Conservation (phyloP, 1,140 invertebrate species). For the Cotesia typhae region DNA sequence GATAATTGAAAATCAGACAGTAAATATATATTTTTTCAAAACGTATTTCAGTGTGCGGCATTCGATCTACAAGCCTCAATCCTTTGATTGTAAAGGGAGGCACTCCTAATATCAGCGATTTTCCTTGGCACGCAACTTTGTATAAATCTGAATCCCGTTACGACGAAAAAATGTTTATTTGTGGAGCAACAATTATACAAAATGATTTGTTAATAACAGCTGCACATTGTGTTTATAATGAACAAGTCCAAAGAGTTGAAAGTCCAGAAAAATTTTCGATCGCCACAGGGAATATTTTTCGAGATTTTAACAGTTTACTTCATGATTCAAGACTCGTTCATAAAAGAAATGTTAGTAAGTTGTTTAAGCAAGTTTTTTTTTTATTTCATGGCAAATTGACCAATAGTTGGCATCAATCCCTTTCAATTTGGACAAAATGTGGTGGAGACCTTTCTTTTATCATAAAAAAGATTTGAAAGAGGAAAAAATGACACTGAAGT, state of each 20-base stretch:
- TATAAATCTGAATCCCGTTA: constrained; percentile 40
- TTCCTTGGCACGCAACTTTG: constrained; percentile 62
- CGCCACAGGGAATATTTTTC: constrained; percentile 54
- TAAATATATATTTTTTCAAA: constrained; percentile 36
- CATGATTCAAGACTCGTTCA: constrained; percentile 48
- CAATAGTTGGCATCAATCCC: too few relatives aligned
- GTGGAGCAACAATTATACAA: constrained; percentile 59
- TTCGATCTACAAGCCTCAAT: constrained; percentile 14
- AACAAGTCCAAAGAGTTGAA: constrained; percentile 30
- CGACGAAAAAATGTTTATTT: constrained; percentile 51
- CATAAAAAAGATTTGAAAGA: too few relatives aligned
- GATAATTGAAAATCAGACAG: not conserved
- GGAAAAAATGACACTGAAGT: too few relatives aligned
- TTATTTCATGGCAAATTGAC: too few relatives aligned
- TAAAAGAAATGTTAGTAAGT: constrained; percentile 43
- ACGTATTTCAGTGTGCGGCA: constrained; percentile 56
- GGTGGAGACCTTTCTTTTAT: too few relatives aligned
- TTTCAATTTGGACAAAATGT: too few relatives aligned
- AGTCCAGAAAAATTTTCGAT: constrained; percentile 45
- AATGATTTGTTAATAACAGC: constrained; percentile 57
- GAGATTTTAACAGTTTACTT: constrained; percentile 50
- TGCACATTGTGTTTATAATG: constrained; percentile 61
- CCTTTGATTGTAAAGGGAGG: constrained; percentile 53
- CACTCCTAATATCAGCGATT: constrained; percentile 49
- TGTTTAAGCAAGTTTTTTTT: not conserved